Conservation (phyloP, 2,888 invertebrate species). For the Andrena haemorrhoa region DNA sequence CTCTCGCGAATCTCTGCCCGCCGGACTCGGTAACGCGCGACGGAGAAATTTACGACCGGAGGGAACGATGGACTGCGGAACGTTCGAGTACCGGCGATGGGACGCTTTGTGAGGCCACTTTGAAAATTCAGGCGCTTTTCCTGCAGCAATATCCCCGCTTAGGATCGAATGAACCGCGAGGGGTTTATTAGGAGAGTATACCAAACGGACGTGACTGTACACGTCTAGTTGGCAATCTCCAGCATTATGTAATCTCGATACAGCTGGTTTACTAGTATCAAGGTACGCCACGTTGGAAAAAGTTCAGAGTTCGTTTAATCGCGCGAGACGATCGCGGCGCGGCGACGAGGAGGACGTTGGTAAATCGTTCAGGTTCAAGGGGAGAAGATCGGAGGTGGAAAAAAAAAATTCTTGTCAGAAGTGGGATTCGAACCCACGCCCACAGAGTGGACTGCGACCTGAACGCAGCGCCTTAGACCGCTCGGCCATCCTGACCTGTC, state of each 20-base stretch:
- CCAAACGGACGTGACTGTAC: no score
- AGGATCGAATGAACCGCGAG: neutral
- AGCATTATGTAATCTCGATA: constrained; percentile 25
- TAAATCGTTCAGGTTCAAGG: neutral
- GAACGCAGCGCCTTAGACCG: constrained; percentile 95
- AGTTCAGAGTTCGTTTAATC: neutral
- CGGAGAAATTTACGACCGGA: constrained; percentile 33
- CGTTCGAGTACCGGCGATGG: neutral
- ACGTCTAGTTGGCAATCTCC: neutral
- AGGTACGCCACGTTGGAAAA: constrained; percentile 16
- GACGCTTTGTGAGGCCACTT: neutral
- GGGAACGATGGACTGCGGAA: neutral
- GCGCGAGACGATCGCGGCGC: neutral
- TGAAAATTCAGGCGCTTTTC: neutral
- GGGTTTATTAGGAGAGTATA: no score
- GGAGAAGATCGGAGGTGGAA: neutral
- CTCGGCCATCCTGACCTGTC: constrained; percentile 92
- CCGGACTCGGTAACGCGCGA: constrained; percentile 36
- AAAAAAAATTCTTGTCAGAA: constrained; percentile 87
- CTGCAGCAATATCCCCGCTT: no score
- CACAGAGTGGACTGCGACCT: constrained; percentile 93
- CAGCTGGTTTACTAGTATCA: constrained; percentile 21
- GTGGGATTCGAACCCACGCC: constrained; percentile 94
- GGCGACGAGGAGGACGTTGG: neutral
- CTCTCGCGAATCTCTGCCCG: constrained; percentile 16